Evolutionary conservation across 2,888 invertebrate genomes (phyloP).

Genomic region (Drosophila melanosoma): DNA sequence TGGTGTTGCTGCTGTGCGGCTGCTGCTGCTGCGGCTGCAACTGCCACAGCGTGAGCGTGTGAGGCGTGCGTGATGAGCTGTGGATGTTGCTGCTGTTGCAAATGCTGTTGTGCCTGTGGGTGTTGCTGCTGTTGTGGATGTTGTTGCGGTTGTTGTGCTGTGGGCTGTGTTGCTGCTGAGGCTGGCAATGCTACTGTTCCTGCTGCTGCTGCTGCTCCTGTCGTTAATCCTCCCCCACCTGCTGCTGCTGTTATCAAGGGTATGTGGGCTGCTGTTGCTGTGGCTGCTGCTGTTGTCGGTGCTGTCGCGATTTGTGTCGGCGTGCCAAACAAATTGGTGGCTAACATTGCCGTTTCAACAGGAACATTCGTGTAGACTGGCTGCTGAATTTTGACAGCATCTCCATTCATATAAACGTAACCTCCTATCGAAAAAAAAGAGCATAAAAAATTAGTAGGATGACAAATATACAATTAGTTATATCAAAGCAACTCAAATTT

Average conservation of each 20-base stretch:
- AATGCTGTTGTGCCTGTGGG: conserved; percentile 53
- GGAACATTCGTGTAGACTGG: conserved; percentile 89
- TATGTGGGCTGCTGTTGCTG: conserved; percentile 80
- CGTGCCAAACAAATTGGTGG: conserved; percentile 83
- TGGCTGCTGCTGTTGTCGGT: conserved; percentile 78
- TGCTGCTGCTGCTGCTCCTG: conserved; percentile 77
- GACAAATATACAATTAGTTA: background rate
- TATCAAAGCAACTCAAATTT: background rate
- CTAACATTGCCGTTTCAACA: conserved; percentile 87
- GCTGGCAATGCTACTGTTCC: conserved; percentile 69
- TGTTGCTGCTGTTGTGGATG: conserved; percentile 36
- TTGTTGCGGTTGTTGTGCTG: conserved; percentile 42
- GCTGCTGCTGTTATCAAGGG: conserved; percentile 82
- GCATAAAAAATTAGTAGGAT: background rate
- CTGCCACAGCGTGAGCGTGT: conserved; percentile 59
- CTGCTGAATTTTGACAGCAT: conserved; percentile 89
- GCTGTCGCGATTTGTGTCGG: conserved; percentile 80
- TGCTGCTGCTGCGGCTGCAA: conserved; percentile 55
- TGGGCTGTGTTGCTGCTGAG: conserved; percentile 59
- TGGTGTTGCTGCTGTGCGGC: conserved; percentile 57
- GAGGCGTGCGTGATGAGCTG: conserved; percentile 63
- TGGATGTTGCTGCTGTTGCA: conserved; percentile 55
- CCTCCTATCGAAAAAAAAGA: conserved; percentile 83
- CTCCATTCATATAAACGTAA: conserved; percentile 93
- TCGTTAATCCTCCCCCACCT: conserved; percentile 78